Base-by-base conservation (phyloP, 2,888 invertebrate genomes). In the Bimastos eiseni region DNA sequence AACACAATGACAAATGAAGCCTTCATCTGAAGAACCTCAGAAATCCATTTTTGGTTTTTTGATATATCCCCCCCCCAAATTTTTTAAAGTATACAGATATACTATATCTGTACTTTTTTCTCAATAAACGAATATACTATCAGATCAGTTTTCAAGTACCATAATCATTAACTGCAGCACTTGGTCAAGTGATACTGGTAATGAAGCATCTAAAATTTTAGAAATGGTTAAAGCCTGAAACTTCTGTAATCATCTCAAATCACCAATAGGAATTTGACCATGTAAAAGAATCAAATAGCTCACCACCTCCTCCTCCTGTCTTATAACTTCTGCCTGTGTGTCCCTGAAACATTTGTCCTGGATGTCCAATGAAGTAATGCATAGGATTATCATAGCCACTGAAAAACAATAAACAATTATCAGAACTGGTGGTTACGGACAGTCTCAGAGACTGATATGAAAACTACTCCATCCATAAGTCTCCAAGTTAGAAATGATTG, bases 351-450 rank as follows among this genome's bases (percentile, higher is more conserved):
- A n/a, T n/a, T n/a, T 70, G 70, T 30, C 36, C 86, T 21, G 34
- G 86, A 34, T 86, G 37, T 86, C 86, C 86, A 33, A 89, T 41
- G n/a, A 70, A 70, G 70, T 70, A 70, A 70, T 8, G 70, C 38
- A 21, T 11, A 89, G 49, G 44, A 49, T 41, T 41, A 34, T 44
- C 89, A 89, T 89, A 89, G 34, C 89, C n/a, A 89, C 33, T 41
- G 36, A 41, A 37, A 44, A 38, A 4, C 15, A 33, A 44, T 21
- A 89, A n/a, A 44, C 33, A 34, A 41, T 49, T 37, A 89, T 33
- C n/a, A 41, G 11, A 24, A 44, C 44, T 36, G 41, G 33, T 38
- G 30, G 8, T 33, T n/a, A 21, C n/a, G n/a, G 17, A n/a, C 36
- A 2, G 36, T 30, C 86, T 70, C 70, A 70, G 0, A 70, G 70